Conservation (phyloP, 2,113 vertebrate species). For the Solea solea region DNA sequence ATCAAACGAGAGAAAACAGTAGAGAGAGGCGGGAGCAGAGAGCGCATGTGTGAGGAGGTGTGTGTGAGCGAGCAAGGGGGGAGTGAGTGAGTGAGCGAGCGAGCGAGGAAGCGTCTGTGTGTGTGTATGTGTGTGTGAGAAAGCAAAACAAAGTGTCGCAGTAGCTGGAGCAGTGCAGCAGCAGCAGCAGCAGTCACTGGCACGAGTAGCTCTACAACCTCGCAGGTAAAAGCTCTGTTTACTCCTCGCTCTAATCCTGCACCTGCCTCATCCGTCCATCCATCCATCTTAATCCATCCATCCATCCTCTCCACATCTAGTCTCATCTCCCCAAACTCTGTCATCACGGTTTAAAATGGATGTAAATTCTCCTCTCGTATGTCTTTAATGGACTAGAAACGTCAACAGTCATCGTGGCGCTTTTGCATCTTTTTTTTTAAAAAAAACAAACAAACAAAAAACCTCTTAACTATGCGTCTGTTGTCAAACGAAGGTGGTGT, state of each 20-base stretch:
- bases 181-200: conserved; percentile 50
- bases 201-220: conserved; percentile 55
- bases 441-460: background rate
- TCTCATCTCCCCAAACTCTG: background rate
- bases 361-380: background rate
- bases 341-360: background rate
- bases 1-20: conserved; percentile 39
- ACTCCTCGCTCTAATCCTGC: background rate
- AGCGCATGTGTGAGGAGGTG: conserved; percentile 73
- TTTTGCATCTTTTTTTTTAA: background rate
- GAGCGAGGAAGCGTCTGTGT: conserved; percentile 17
- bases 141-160: conserved; percentile 82
- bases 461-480: conserved; percentile 8
- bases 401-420: background rate
- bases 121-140: conserved; percentile 38
- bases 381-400: background rate
- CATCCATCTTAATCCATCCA: background rate
- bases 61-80: conserved; percentile 32
- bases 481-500: conserved; percentile 17
- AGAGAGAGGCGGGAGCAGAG: conserved; percentile 28
- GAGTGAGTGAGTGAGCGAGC: conserved; percentile 2
- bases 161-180: conserved; percentile 74
- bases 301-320: background rate
- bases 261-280: conserved; percentile 1
- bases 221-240: conserved; percentile 64